These are phyloP conservation scores for Chiloscyllium punctatum DNA, from an alignment of 2,797 vertebrate genomes.

Conservation along the genomic window DNA sequence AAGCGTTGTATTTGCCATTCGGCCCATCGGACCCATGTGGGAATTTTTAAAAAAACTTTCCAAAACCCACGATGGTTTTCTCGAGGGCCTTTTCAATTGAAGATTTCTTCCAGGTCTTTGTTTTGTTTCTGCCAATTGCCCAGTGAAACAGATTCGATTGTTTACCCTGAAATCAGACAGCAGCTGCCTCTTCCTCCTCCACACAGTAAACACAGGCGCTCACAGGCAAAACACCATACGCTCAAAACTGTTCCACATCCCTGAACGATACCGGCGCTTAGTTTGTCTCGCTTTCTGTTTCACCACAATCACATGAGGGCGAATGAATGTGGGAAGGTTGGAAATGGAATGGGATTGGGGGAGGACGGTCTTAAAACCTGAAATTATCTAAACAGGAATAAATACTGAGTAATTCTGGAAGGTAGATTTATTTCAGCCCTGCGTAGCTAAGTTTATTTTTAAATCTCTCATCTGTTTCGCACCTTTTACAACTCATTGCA, in stretches of 20 bases:
- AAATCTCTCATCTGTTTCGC: background rate
- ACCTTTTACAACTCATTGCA: background rate
- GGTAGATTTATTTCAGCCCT: background rate
- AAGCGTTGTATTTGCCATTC: too few relatives aligned
- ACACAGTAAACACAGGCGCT: constrained; percentile 6
- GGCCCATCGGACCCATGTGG: background rate
- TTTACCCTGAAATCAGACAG: background rate
- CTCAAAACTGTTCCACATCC: background rate
- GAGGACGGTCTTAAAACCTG: background rate
- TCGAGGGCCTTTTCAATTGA: background rate
- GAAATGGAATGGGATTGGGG: background rate
- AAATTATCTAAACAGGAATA: background rate
- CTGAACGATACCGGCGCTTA: background rate
- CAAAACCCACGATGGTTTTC: background rate
- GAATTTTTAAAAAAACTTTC: background rate
- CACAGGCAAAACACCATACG: constrained; percentile 7
- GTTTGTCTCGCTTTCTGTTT: too few relatives aligned
- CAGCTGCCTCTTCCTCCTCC: background rate
- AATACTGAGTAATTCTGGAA: background rate
- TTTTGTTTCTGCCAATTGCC: background rate
- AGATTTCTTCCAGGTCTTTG: background rate
- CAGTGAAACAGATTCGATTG: background rate
- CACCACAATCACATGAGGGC: background rate
- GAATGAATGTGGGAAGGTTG: background rate
- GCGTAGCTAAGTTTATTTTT: background rate